These are phyloP conservation scores for Macaria notata DNA, from an alignment of 2,888 invertebrate species.

Conservation along the genomic window DNA sequence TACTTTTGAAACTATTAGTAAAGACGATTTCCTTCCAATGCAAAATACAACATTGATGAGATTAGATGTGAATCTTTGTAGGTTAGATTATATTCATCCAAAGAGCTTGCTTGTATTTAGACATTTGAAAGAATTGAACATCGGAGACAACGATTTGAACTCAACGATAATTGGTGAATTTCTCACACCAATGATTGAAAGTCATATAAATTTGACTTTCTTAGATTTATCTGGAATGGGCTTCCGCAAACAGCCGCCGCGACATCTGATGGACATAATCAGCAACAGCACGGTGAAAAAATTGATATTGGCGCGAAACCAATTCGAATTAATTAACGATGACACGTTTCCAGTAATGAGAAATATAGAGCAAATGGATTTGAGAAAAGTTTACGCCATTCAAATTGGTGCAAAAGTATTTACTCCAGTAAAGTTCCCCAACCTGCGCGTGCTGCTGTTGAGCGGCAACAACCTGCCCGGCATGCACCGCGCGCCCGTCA, in stretches of 20 bases:
- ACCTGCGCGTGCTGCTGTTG: slow-evolving; percentile 73
- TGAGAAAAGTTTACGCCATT: slow-evolving; percentile 76
- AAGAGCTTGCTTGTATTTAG: slow-evolving; percentile 71
- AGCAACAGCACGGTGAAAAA: slow-evolving; percentile 73
- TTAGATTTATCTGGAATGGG: slow-evolving; percentile 79
- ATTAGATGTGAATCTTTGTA: slow-evolving; percentile 77
- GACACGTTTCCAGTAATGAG: slow-evolving; percentile 80
- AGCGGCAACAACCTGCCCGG: slow-evolving; percentile 78
- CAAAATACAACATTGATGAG: slow-evolving; percentile 63
- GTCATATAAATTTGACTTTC: slow-evolving; percentile 63
- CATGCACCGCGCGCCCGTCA: slow-evolving; percentile 74
- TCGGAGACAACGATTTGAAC: slow-evolving; percentile 81
- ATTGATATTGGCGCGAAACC: slow-evolving; percentile 77
- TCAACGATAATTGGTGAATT: slow-evolving; percentile 64
- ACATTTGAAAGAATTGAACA: slow-evolving; percentile 64
- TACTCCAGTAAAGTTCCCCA: slow-evolving; percentile 68
- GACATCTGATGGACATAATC: slow-evolving; percentile 69
- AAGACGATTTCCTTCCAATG: slow-evolving; percentile 73
- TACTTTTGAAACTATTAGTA: slow-evolving; percentile 64
- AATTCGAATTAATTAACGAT: slow-evolving; percentile 77
- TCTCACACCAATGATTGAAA: slow-evolving; percentile 54
- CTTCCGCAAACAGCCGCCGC: slow-evolving; percentile 76
- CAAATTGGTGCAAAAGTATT: slow-evolving; percentile 75
- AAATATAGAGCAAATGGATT: slow-evolving; percentile 78
- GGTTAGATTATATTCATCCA: slow-evolving; percentile 77